A percentile compares a stretch with the other conserved stretches of the same genome.
Conservation (phyloP, 2,888 invertebrate genomes). For the Epinotia ramella region DNA sequence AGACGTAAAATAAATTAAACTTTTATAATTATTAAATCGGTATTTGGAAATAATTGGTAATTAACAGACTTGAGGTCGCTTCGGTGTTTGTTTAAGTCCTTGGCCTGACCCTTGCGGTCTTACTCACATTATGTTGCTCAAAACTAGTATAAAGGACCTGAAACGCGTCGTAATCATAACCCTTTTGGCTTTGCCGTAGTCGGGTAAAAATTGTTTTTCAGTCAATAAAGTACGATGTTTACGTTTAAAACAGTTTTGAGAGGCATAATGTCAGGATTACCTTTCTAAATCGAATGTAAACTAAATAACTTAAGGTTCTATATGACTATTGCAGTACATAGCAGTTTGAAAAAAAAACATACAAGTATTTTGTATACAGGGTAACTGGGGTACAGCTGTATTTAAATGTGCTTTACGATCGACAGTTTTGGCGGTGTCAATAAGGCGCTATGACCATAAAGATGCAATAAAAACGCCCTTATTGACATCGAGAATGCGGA, state of each 20-base stretch:
- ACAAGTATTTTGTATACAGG: background rate
- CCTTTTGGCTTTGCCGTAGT: no score
- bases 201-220: no score
- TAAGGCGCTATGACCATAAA: no score
- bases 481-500: no score
- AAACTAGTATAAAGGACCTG: background rate
- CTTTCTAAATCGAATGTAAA: slow-evolving; percentile 27
- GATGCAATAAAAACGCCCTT: no score
- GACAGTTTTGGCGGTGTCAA: background rate
- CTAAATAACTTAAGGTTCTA: slow-evolving; percentile 30
- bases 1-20: slow-evolving; percentile 32
- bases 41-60: slow-evolving; percentile 25
- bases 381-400: slow-evolving; percentile 1
- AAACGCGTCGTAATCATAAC: background rate
- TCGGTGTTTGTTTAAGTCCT: slow-evolving; percentile 29
- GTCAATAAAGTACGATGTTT: background rate
- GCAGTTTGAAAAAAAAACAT: slow-evolving; percentile 29
- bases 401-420: slow-evolving; percentile 2
- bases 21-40: slow-evolving; percentile 28
- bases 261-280: slow-evolving; percentile 6
- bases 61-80: slow-evolving; percentile 25
- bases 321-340: slow-evolving; percentile 31
- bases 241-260: background rate
- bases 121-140: background rate
- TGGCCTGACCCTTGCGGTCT: slow-evolving; percentile 19